Percentiles rank a stretch among this genome's conserved stretches.
Evolutionary conservation across 2,888 invertebrate genomes (phyloP).

Genomic region (Drosophila mercatorum): DNA sequence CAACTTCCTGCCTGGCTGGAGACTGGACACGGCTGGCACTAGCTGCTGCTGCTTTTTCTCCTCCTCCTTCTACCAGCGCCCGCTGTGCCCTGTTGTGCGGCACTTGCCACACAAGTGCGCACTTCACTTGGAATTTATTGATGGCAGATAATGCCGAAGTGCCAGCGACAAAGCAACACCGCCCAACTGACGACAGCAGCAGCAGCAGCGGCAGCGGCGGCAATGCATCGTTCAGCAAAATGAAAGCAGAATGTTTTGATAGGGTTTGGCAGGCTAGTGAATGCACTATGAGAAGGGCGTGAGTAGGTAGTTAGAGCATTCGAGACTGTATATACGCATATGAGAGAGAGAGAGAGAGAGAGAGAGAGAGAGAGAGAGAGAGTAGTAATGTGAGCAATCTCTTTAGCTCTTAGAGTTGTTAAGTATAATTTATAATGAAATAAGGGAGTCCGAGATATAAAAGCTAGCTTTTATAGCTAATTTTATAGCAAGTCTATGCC

Average conservation of each 20-base stretch:
- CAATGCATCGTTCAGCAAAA: slow-evolving; percentile 12
- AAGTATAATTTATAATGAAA: too few relatives aligned
- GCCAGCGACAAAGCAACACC: slow-evolving; percentile 74
- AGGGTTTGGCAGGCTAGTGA: background rate
- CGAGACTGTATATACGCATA: too few relatives aligned
- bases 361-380: too few relatives aligned
- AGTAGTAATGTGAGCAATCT: too few relatives aligned
- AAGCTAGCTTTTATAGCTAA: too few relatives aligned
- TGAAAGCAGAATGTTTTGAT: background rate
- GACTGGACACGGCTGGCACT: slow-evolving; percentile 31
- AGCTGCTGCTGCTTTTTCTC: slow-evolving; percentile 4
- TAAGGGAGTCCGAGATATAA: too few relatives aligned
- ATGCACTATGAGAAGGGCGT: background rate
- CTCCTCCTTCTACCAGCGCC: slow-evolving; percentile 5
- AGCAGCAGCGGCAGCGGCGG: slow-evolving; percentile 6
- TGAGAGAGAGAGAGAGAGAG: too few relatives aligned
- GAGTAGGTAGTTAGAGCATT: too few relatives aligned
- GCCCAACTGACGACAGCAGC: slow-evolving; percentile 34
- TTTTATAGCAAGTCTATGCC: too few relatives aligned
- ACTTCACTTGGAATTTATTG: slow-evolving; percentile 81
- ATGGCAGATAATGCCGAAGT: slow-evolving; percentile 80
- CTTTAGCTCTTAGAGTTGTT: too few relatives aligned
- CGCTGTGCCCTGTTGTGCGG: slow-evolving; percentile 64
- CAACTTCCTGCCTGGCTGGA: slow-evolving; percentile 53
- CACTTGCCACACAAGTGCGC: slow-evolving; percentile 78